A percentile compares a stretch with the other conserved stretches of the same genome.
Evolutionary conservation across 2,888 invertebrate species (phyloP).

Genomic region (Mechanitis messenoides): DNA sequence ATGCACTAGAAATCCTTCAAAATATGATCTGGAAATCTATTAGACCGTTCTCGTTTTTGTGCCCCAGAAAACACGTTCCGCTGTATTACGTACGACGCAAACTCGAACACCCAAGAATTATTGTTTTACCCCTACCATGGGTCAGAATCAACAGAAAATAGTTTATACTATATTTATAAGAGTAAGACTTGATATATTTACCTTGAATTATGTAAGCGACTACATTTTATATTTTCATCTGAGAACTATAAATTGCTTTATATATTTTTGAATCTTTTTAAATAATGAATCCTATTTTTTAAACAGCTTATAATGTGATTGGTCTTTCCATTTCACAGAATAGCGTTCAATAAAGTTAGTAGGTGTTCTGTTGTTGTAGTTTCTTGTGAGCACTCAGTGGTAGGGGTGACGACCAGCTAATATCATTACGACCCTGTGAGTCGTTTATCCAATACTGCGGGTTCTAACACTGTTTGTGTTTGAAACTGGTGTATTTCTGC

Average conservation of each 20-base stretch:
- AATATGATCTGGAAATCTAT: constrained; percentile 2
- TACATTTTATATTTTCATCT: no score
- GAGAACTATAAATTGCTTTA: no score
- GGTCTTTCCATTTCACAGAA: not conserved
- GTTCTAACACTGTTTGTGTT: constrained; percentile 3
- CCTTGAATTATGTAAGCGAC: no score
- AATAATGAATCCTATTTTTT: no score
- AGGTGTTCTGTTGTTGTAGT: no score
- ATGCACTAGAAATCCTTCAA: not conserved
- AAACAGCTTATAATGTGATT: constrained; percentile 14
- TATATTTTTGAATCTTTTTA: no score
- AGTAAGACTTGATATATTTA: no score
- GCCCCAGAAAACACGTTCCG: constrained; percentile 17
- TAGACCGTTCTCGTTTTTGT: constrained; percentile 13
- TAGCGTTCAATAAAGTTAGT: not conserved
- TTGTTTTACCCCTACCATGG: constrained; percentile 4
- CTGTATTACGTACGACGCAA: constrained; percentile 22
- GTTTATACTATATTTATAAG: no score
- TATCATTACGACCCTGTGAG: constrained; percentile 9
- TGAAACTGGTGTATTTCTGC: no score
- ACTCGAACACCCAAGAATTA: constrained; percentile 20
- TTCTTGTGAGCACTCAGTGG: not conserved
- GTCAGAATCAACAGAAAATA: no score
- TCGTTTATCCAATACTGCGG: constrained; percentile 9
- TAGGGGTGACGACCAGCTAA: constrained; percentile 4